Evolutionary conservation across 1,140 invertebrate species (phyloP), one percentile per base, ranked within the genome.

Genomic region (Diachasmimorpha longicaudata): DNA sequence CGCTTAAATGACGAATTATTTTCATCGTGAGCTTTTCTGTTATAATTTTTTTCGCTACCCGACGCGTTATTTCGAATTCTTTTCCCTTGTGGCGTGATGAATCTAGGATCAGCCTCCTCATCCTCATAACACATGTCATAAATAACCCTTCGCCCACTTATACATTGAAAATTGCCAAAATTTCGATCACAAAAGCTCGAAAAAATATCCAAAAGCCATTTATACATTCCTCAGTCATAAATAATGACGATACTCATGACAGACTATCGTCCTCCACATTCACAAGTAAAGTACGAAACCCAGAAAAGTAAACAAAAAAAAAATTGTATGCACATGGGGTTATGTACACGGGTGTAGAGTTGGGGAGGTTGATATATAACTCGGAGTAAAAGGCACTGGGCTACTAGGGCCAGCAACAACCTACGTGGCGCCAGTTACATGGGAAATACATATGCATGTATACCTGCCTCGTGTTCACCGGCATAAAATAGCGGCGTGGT

Each of bases 351-450:
- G 8, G 25, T 31, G 23, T 46, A 58, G 55, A 37, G 72, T 67
- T 44, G 25, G 37, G 39, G 76, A 46, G 19, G 0, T 63, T 63
- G 58, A 63, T 63, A 63, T 63, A 63, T 63, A 25, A 23, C 58
- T 23, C 23, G 19, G 79, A 80, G 74, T 76, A 80, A 81, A 81
- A 85, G 84, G 84, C 83, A 86, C 75, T 87, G 82, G 86, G 86
- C 85, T 86, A 87, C 84, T 87, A 85, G 86, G 82, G 79, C 80
- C 81, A 55, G 48, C 39, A 21, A 55, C n/a, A 55, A 63, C 58
- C 52, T 63, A 63, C 23, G 58, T 63, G 58, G 58, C 58, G 58
- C 58, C 58, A 63, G 58, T 63, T 63, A 63, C 58, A 63, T 63
- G 58, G 58, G 23, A 63, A 25, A 63, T 63, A 48, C 44, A 48